Evolutionary conservation across 2,888 invertebrate genomes (phyloP).

Genomic region (Portevinia maculata): DNA sequence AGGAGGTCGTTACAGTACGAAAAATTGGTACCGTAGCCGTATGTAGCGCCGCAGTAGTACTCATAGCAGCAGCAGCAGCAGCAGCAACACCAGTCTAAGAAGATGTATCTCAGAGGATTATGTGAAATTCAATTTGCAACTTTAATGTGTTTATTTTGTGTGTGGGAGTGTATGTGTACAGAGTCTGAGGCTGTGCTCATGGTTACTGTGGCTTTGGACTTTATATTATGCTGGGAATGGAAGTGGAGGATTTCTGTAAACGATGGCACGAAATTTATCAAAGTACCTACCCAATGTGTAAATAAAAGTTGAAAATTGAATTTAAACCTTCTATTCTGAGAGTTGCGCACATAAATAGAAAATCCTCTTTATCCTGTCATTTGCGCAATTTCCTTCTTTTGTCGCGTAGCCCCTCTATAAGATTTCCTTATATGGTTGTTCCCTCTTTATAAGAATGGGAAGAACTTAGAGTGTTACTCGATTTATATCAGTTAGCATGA

Average conservation of each 20-base stretch:
- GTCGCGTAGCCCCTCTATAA: slow-evolving; percentile 26
- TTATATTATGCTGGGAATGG: slow-evolving; percentile 61
- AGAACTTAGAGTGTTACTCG: slow-evolving; percentile 52
- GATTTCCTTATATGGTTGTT: slow-evolving; percentile 34
- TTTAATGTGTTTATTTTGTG: slow-evolving; percentile 74
- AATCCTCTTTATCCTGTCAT: slow-evolving; percentile 74
- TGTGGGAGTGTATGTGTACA: slow-evolving; percentile 46
- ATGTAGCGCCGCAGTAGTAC: slow-evolving; percentile 49
- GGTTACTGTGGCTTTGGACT: slow-evolving; percentile 74
- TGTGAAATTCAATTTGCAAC: slow-evolving; percentile 75
- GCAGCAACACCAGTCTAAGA: slow-evolving; percentile 70
- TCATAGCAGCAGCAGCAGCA: slow-evolving; percentile 24
- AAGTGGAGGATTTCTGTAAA: slow-evolving; percentile 72
- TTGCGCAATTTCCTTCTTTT: slow-evolving; percentile 70
- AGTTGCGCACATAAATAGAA: slow-evolving; percentile 71
- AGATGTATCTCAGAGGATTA: slow-evolving; percentile 75
- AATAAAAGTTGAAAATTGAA: slow-evolving; percentile 75
- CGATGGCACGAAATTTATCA: slow-evolving; percentile 74
- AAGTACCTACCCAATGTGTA: slow-evolving; percentile 74
- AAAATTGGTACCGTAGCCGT: slow-evolving; percentile 70
- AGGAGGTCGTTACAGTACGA: slow-evolving; percentile 67
- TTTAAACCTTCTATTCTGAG: slow-evolving; percentile 74
- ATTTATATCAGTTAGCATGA: slow-evolving; percentile 65
- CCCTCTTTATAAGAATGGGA: slow-evolving; percentile 18
- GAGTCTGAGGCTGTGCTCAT: slow-evolving; percentile 61